These are phyloP conservation scores for Odontocerum albicorne DNA, from an alignment of 2,888 invertebrate genomes.

Conservation along the genomic window DNA sequence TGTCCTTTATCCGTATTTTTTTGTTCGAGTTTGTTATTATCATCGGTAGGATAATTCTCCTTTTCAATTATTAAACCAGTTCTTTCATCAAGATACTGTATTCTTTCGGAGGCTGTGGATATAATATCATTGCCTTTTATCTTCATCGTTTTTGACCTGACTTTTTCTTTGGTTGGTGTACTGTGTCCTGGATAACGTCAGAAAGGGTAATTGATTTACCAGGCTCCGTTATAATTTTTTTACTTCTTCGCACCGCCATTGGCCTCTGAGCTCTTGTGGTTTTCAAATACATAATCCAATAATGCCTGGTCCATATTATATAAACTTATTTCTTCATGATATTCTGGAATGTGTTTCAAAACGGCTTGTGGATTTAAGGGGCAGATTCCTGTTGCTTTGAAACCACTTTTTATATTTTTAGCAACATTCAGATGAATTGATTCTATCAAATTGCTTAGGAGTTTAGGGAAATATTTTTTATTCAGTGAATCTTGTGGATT, in stretches of 20 bases:
- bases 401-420: neutral
- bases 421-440: neutral
- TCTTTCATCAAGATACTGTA: no score
- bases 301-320: neutral
- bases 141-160: no score
- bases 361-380: constrained; percentile 1
- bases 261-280: constrained; percentile 1
- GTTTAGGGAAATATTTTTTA: neutral
- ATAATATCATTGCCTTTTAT: no score
- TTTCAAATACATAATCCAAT: neutral
- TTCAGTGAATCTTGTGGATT: constrained; percentile 2
- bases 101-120: no score
- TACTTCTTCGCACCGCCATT: neutral
- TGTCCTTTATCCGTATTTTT: neutral
- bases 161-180: no score
- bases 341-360: constrained; percentile 1
- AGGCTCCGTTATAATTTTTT: neutral
- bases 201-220: constrained; percentile 4
- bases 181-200: neutral
- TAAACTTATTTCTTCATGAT: neutral
- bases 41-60: neutral
- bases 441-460: constrained; percentile 2
- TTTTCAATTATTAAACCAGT: neutral
- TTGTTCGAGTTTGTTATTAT: neutral
- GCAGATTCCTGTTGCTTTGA: constrained; percentile 1